A percentile compares a stretch with the other conserved stretches of the same genome.
These are phyloP conservation scores for Globia sparganii DNA, from an alignment of 2,888 invertebrate genomes.

Conservation along the genomic window DNA sequence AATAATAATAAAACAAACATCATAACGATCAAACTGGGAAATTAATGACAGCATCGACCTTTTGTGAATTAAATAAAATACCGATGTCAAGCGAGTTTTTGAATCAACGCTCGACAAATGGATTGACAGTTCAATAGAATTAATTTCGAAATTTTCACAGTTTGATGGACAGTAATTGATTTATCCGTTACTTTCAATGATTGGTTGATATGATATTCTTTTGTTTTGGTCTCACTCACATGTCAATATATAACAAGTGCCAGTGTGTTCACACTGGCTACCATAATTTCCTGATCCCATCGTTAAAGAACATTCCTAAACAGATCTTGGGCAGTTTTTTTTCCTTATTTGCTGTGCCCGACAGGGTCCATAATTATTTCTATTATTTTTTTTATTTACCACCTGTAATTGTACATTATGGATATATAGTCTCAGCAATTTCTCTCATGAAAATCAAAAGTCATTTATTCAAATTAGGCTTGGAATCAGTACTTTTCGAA, in stretches of 20 bases:
- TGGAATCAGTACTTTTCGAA: too few relatives aligned
- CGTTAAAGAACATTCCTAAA: too few relatives aligned
- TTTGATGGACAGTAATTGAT: constrained; percentile 20
- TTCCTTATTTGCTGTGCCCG: too few relatives aligned
- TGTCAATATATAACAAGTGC: neutral
- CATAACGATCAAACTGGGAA: constrained; percentile 15
- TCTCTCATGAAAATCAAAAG: too few relatives aligned
- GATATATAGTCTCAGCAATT: too few relatives aligned
- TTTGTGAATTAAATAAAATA: neutral
- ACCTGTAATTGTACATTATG: too few relatives aligned
- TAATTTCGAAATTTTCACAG: constrained; percentile 27
- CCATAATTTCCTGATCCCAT: too few relatives aligned
- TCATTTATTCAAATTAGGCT: too few relatives aligned
- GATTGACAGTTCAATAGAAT: constrained; percentile 21
- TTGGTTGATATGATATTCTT: neutral
- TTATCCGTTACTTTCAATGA: constrained; percentile 3
- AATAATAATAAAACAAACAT: constrained; percentile 30
- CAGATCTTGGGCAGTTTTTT: too few relatives aligned
- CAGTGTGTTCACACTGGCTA: too few relatives aligned
- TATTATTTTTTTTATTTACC: too few relatives aligned
- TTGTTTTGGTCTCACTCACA: constrained; percentile 6
- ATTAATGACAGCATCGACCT: neutral
- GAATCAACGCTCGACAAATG: constrained; percentile 9
- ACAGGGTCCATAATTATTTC: too few relatives aligned
- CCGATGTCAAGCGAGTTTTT: constrained; percentile 5